Evolutionary conservation across 2,888 invertebrate species (phyloP), one percentile per base, ranked within the genome.

Genomic region (Metellina segmentata): DNA sequence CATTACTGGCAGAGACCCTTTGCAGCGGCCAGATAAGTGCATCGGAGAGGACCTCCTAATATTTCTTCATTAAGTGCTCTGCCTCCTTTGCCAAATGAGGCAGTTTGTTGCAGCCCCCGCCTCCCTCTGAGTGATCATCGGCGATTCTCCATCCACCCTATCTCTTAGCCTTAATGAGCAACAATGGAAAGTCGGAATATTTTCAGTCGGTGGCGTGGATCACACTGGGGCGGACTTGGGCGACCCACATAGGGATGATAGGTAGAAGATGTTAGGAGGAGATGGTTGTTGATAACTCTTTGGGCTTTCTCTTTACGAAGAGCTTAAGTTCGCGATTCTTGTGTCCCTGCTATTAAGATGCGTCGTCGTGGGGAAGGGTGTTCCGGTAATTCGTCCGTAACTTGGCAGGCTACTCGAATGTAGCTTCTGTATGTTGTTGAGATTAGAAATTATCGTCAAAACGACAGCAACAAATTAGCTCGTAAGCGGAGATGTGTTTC

Each of bases 21-120:
- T 51, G 79, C 81, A 87, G 85, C 53, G 48, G 53, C 34, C 48
- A 77, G 82, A 89, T 89, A 77, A 89, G 82, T 89, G 89, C 82
- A 82, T 61, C 48, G 75, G 77, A 89, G 81, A 72, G 71, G 81
- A 85, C 34, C 69, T 77, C 77, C 89, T 82, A 89, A 89, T 89
- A 89, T 89, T 89, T 89, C 89, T 89, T 89, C 89, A 89, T 89
- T 89, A 89, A 89, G 89, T 89, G 75, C 82, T 77, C 70, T 75
- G 74, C 75, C 85, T 85, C 69, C 77, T 69, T 69, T 81, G 70
- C 77, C 82, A 89, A 89, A 89, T 89, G 89, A 89, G 89, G 89
- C 82, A 75, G 89, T 89, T 89, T 89, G 89, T 89, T 82, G 75
- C 13, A 69, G 48, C n/a, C 85, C 61, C 75, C 51, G 61, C 61